A percentile compares a stretch with the other conserved stretches of the same genome.
Conservation (phyloP, 1,140 invertebrate species). For the Philopotamus ludificatus region DNA sequence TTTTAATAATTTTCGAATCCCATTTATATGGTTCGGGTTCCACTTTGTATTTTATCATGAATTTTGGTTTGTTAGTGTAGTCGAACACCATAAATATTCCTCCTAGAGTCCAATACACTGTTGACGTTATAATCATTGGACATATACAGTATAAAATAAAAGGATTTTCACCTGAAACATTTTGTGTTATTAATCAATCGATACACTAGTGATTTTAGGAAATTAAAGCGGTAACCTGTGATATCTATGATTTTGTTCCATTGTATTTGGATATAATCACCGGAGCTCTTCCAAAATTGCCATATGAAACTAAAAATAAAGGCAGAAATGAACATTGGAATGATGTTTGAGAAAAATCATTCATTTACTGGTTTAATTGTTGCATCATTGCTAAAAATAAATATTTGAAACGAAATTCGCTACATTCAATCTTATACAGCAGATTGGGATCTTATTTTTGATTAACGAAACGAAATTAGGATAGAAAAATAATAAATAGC, state of each 20-base stretch:
- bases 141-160: slow-evolving; percentile 30
- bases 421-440: too few species aligned
- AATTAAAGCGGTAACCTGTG: too few species aligned
- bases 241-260: slow-evolving; percentile 74
- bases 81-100: slow-evolving; percentile 30
- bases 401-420: too few species aligned
- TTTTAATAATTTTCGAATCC: slow-evolving; percentile 15
- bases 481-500: too few species aligned
- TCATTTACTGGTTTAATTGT: too few species aligned
- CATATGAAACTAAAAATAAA: slow-evolving; percentile 77
- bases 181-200: neutral
- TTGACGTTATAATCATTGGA: slow-evolving; percentile 14
- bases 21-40: slow-evolving; percentile 37
- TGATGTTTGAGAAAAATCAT: too few species aligned
- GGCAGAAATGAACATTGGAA: too few species aligned
- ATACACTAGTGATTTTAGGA: slow-evolving; percentile 37
- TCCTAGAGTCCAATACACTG: slow-evolving; percentile 35
- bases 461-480: too few species aligned
- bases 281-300: slow-evolving; percentile 81
- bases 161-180: slow-evolving; percentile 44
- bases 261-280: slow-evolving; percentile 82
- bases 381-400: too few species aligned
- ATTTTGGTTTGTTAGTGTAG: slow-evolving; percentile 30
- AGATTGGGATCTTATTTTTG: too few species aligned
- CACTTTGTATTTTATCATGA: slow-evolving; percentile 35